Conservation (phyloP, 2,888 invertebrate species). For the Tetheella fluctuosa region DNA sequence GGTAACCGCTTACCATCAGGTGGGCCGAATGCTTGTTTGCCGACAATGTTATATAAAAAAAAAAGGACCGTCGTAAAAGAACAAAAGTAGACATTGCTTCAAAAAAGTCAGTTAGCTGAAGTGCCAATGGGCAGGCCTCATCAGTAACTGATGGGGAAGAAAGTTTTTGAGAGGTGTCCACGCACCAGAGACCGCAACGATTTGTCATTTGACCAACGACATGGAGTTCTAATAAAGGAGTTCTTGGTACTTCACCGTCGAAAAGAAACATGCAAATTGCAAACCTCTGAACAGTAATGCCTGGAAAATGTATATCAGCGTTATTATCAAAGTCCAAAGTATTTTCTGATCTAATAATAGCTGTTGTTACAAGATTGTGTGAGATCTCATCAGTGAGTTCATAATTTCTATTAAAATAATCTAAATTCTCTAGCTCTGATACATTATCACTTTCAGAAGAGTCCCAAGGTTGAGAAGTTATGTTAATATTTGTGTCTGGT, state of each 20-base stretch:
- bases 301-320: constrained; percentile 50
- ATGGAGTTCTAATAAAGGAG: too few relatives aligned
- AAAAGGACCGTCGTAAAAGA: not conserved
- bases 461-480: constrained; percentile 63
- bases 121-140: too few relatives aligned
- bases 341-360: constrained; percentile 48
- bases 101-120: too few relatives aligned
- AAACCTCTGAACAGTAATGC: constrained; percentile 63
- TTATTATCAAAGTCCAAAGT: constrained; percentile 37
- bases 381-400: constrained; percentile 57
- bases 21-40: too few relatives aligned
- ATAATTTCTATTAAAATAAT: constrained; percentile 49
- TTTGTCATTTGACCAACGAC: too few relatives aligned
- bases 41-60: too few relatives aligned
- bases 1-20: too few relatives aligned
- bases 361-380: constrained; percentile 46
- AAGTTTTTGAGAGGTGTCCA: too few relatives aligned
- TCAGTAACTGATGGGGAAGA: too few relatives aligned
- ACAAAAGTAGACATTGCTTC: too few relatives aligned
- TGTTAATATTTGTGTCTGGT: constrained; percentile 36
- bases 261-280: constrained; percentile 21
- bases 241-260: too few relatives aligned
- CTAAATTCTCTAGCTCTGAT: constrained; percentile 61
- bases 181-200: too few relatives aligned
- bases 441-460: constrained; percentile 61